Evolutionary conservation across 2,888 invertebrate species (phyloP), one percentile per base, ranked within the genome.

Genomic region (Amiota minor): DNA sequence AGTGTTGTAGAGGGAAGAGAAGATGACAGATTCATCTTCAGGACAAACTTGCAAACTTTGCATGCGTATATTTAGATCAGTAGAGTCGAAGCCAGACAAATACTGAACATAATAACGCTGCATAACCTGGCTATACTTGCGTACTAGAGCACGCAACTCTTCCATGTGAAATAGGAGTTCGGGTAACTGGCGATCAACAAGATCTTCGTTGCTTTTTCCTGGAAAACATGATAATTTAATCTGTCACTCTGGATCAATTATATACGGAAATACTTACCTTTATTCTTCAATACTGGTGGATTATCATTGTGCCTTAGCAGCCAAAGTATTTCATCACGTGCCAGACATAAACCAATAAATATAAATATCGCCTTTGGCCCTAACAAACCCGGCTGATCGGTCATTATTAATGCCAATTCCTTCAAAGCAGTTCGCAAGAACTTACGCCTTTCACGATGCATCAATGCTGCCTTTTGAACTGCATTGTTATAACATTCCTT

Each of bases 121-220:
- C 91, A 99, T 95, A 10, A 99, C 97, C 91, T 97, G 97, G 82
- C 96, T 96, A 89, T 99, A 98, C 89, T 98, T 99, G 77, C 98
- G 93, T 6, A 99, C 97, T 71, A 99, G 91, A 35, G 96, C 97
- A 84, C 99, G 92, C 70, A 99, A 90, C 89, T 99, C 99, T 89
- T 99, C 98, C 94, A 99, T 98, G 87, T 99, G 98, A 88, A 99
- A 99, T 10, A 99, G 91, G 62, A 99, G 91, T 89, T 99, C 99
- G 1, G 99, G 99, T 61, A 99, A 91, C 88, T 98, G 98, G 72
- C 98, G 92, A 89, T 99, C 99, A 0, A 98, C 96, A 72, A 99
- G 91, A 90, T 98, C 98, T 90, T 98, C 98, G n/a, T 95, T 93
- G 14, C 95, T 93, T 74, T 89, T 89, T n/a, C 88, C 87, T 87